phyloP scores from a whole-genome alignment of 2,797 vertebrate species.

The Enteromius viviparus region DNA sequence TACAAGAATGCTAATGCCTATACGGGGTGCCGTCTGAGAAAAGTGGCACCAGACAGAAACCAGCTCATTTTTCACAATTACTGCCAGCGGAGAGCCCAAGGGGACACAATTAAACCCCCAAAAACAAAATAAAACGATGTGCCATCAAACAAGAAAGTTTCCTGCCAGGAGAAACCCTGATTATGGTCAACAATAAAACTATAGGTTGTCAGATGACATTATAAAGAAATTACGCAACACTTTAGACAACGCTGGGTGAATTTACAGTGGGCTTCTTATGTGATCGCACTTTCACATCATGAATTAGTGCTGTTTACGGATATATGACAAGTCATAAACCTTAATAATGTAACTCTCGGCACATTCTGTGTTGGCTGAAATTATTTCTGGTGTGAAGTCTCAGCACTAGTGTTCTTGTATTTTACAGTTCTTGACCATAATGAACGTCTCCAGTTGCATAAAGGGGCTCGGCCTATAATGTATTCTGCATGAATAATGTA shows the following conservation, averaged over 20 bases:
- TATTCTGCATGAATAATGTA: slow-evolving; percentile 67
- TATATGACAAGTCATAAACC: slow-evolving; percentile 18
- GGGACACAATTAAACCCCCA: slow-evolving; percentile 73
- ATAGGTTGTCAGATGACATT: slow-evolving; percentile 13
- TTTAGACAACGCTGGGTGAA: background rate
- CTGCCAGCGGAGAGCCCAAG: slow-evolving; percentile 62
- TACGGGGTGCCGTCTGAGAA: slow-evolving; percentile 54
- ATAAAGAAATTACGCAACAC: slow-evolving; percentile 1
- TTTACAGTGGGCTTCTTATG: slow-evolving; percentile 9
- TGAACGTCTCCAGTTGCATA: slow-evolving; percentile 46
- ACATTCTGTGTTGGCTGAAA: slow-evolving; percentile 28
- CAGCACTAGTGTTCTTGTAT: slow-evolving; percentile 20
- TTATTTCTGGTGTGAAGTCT: slow-evolving; percentile 10
- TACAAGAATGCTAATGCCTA: slow-evolving; percentile 58
- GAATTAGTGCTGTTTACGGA: background rate
- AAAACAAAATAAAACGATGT: slow-evolving; percentile 49
- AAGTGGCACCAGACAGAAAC: slow-evolving; percentile 58
- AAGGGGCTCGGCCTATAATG: slow-evolving; percentile 57
- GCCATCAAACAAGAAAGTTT: slow-evolving; percentile 63
- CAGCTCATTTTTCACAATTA: slow-evolving; percentile 60
- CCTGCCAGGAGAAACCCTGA: slow-evolving; percentile 18
- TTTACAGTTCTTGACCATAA: slow-evolving; percentile 47
- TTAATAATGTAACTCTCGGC: background rate
- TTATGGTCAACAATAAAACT: slow-evolving; percentile 24
- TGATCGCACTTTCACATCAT: background rate